phyloP scores from a whole-genome alignment of 2,797 vertebrate species.

The Amazona ochrocephala region DNA sequence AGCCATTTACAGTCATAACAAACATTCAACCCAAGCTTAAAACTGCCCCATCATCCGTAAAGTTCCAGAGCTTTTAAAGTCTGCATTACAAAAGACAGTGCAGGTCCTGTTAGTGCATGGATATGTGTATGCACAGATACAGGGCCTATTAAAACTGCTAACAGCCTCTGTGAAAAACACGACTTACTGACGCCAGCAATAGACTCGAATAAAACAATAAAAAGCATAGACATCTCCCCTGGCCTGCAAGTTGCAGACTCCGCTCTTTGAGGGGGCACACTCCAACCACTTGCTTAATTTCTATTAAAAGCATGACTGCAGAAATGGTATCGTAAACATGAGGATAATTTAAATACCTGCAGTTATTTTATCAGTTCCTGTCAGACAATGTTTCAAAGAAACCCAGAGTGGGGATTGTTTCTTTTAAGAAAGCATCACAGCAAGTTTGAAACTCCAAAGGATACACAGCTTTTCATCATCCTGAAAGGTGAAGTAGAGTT shows the following conservation, averaged over 20 bases:
- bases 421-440: neutral
- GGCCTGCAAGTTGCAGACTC: neutral
- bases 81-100: neutral
- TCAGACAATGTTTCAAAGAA: neutral
- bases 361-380: neutral
- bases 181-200: neutral
- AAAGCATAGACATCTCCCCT: neutral
- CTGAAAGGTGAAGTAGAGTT: slow-evolving; percentile 99
- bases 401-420: neutral
- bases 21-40: neutral
- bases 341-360: neutral
- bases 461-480: slow-evolving; percentile 99
- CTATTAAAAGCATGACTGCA: neutral
- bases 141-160: neutral
- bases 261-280: neutral
- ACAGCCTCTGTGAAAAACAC: neutral
- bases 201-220: neutral
- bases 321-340: neutral
- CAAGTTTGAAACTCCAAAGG: slow-evolving; percentile 76
- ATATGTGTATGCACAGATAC: neutral
- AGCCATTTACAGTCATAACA: neutral
- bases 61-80: neutral
- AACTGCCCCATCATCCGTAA: neutral
- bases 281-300: neutral
- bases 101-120: neutral